These are phyloP conservation scores for Penelope pileata DNA, from an alignment of 2,113 vertebrate genomes.

Conservation along the genomic window DNA sequence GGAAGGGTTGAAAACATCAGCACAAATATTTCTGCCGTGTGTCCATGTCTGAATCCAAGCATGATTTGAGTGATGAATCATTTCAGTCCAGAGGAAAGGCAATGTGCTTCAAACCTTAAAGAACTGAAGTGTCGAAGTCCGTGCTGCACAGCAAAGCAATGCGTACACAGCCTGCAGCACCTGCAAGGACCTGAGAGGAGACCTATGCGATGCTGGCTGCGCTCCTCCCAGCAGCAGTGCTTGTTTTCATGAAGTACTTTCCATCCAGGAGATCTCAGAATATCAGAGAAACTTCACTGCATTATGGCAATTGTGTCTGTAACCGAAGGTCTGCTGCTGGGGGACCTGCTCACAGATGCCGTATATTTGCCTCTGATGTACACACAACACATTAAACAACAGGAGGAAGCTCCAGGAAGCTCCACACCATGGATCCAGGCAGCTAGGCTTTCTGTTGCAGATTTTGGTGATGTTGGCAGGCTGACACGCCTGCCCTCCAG, in stretches of 20 bases:
- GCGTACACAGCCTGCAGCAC: not conserved
- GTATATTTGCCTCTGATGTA: not conserved
- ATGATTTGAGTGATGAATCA: not conserved
- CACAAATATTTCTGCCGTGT: not conserved
- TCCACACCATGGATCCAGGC: no score
- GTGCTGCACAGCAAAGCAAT: not conserved
- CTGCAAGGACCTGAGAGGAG: not conserved
- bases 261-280: not conserved
- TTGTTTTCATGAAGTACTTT: not conserved
- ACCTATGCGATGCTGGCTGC: rapidly evolving
- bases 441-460: not conserved
- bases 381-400: not conserved
- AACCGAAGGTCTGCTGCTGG: not conserved
- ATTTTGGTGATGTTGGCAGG: not conserved
- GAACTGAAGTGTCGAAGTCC: not conserved
- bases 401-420: not conserved
- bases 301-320: not conserved
- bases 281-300: not conserved
- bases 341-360: not conserved
- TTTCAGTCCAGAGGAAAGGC: not conserved
- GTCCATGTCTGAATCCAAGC: not conserved
- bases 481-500: not conserved
- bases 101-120: not conserved
- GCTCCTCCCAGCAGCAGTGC: not conserved
- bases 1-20: not conserved